These are phyloP conservation scores for Orycteropus afer DNA, from an alignment of 2,113 vertebrate genomes.

Conservation along the genomic window DNA sequence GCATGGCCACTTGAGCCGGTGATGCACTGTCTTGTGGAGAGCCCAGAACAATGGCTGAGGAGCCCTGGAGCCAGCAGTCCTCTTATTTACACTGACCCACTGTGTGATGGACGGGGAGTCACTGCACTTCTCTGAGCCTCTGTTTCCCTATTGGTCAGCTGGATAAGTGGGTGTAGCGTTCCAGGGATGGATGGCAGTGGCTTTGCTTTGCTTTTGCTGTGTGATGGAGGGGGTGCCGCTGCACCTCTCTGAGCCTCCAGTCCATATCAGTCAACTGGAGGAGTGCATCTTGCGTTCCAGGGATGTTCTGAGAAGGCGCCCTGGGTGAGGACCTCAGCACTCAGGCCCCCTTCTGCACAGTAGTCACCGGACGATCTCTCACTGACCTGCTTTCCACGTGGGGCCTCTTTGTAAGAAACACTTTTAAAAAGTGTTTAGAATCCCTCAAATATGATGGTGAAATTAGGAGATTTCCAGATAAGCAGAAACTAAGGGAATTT, in stretches of 20 bases:
- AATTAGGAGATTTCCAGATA: too few species aligned
- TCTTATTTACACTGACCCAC: background rate
- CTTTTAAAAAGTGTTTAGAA: background rate
- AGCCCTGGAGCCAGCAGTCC: background rate
- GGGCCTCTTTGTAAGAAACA: background rate
- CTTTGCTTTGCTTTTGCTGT: too few species aligned
- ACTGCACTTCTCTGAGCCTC: background rate
- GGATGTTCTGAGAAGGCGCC: too few species aligned
- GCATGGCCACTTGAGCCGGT: background rate
- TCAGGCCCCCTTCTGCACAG: background rate
- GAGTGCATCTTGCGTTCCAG: background rate
- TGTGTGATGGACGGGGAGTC: background rate
- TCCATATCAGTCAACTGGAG: background rate
- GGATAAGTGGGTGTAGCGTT: background rate
- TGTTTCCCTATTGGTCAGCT: background rate
- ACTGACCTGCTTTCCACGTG: background rate
- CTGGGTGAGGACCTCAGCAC: too few species aligned
- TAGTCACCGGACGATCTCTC: background rate
- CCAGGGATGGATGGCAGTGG: too few species aligned
- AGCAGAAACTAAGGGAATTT: too few species aligned
- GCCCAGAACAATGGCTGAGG: background rate
- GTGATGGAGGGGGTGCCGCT: background rate
- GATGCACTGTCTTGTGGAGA: background rate
- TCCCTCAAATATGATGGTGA: too few species aligned
- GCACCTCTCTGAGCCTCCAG: background rate